These are phyloP conservation scores for Atherix ibis DNA, from an alignment of 2,888 invertebrate genomes.

Conservation along the genomic window DNA sequence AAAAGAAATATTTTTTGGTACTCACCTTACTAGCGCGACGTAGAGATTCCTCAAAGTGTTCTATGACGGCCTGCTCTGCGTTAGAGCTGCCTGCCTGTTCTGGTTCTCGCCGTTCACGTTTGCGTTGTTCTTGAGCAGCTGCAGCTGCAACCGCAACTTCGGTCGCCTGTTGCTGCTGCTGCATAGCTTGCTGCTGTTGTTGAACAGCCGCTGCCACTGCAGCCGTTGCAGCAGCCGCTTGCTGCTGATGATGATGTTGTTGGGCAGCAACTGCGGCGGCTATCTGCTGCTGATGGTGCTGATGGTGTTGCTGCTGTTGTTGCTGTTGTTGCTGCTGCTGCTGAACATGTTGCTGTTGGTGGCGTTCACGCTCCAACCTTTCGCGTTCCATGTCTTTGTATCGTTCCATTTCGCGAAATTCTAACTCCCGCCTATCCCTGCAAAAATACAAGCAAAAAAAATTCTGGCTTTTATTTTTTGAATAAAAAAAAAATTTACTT, in stretches of 20 bases:
- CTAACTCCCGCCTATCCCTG: slow-evolving; percentile 13
- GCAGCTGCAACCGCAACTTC: neutral
- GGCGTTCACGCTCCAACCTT: slow-evolving; percentile 10
- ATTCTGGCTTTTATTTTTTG: neutral
- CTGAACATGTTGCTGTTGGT: slow-evolving; percentile 7
- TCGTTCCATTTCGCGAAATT: slow-evolving; percentile 13
- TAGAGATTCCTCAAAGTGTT: slow-evolving; percentile 81
- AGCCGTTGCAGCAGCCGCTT: too few relatives aligned
- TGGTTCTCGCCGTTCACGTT: slow-evolving; percentile 42
- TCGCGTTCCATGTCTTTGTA: slow-evolving; percentile 14
- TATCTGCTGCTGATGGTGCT: too few relatives aligned
- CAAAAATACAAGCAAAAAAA: too few relatives aligned
- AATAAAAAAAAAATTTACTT: neutral
- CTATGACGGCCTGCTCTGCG: slow-evolving; percentile 57
- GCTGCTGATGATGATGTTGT: slow-evolving; percentile 5
- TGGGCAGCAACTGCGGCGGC: neutral
- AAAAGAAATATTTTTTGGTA: too few relatives aligned
- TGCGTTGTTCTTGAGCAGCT: slow-evolving; percentile 17
- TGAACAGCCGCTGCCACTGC: neutral
- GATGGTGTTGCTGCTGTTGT: slow-evolving; percentile 3
- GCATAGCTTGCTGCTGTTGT: slow-evolving; percentile 1
- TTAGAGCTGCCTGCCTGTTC: slow-evolving; percentile 23
- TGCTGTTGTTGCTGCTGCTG: slow-evolving; percentile 7
- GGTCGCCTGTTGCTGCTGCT: neutral
- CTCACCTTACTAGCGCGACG: slow-evolving; percentile 37